Evolutionary conservation across 2,888 invertebrate genomes (phyloP), one percentile per base, ranked within the genome.

Genomic region (Watsonalla cultraria): DNA sequence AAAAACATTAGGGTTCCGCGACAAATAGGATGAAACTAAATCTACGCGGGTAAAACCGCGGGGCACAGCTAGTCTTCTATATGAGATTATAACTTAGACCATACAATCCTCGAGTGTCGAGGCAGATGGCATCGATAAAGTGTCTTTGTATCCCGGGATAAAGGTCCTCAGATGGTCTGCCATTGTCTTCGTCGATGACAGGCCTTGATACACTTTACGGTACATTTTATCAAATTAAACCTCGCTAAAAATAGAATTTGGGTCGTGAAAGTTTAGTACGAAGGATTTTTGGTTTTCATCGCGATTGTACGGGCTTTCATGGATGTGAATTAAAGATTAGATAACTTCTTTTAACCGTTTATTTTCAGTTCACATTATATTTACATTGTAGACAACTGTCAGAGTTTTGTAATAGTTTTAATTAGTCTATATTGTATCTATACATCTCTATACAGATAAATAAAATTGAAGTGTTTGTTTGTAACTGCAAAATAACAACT

Each of bases 71-170:
- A n/a, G n/a, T n/a, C n/a, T n/a, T n/a, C n/a, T n/a, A n/a, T n/a
- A n/a, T n/a, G n/a, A n/a, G 42, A 11, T 42, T 42, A 11, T 42
- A 42, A 11, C 42, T 42, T 42, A 42, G 9, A 9, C 42, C 42
- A 42, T 5, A 11, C 42, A 1, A 11, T 42, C 42, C 9, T 11
- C 2, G 51, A 13, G 52, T 51, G 45, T 15, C n/a, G 54, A 33
- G 7, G 50, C 50, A 51, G 84, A 84, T 84, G 64, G 61, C 64
- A 59, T 65, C 61, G 84, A 84, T 84, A 84, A 78, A 72, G 67
- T 61, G 73, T 69, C 72, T 80, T 82, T 79, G 78, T 81, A 66
- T 66, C 60, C 65, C 74, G 68, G 72, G 71, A 82, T 82, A 84
- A 85, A 86, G 86, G 85, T 83, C 80, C 42, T 42, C 42, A 11